Percentiles rank a stretch among this genome's conserved stretches.
Evolutionary conservation across 2,113 vertebrate genomes (phyloP).

Genomic region (Cariama cristata): DNA sequence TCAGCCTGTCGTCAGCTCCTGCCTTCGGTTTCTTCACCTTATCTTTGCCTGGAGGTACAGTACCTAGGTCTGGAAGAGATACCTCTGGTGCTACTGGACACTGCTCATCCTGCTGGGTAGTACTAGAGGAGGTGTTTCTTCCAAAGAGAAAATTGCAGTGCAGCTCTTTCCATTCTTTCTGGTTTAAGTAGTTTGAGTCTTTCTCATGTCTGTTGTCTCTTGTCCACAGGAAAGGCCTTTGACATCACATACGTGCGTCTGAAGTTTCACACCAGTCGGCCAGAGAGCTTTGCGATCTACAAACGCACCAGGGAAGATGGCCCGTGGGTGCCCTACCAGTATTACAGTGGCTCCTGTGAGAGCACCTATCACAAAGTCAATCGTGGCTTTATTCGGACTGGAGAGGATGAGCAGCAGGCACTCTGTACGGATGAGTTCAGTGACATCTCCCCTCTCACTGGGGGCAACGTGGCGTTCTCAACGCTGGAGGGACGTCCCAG

Average conservation of each 20-base stretch:
- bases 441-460: slow-evolving; percentile 96
- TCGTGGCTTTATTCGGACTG: slow-evolving; percentile 90
- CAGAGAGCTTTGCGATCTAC: slow-evolving; percentile 96
- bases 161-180: not conserved
- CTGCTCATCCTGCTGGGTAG: not conserved
- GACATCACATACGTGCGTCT: slow-evolving; percentile 97
- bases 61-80: not conserved
- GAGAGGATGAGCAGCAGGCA: slow-evolving; percentile 93
- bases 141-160: not conserved
- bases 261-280: slow-evolving; percentile 97
- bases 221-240: slow-evolving; percentile 88
- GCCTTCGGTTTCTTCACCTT: not conserved
- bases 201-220: not conserved
- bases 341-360: slow-evolving; percentile 96
- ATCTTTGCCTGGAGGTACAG: not conserved
- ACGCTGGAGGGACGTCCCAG: slow-evolving; percentile 94
- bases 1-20: not conserved
- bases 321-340: slow-evolving; percentile 94
- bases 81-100: not conserved
- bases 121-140: not conserved
- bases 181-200: not conserved
- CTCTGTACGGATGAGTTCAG: slow-evolving; percentile 98
- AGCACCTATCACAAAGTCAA: slow-evolving; percentile 88
- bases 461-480: slow-evolving; percentile 96
- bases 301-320: slow-evolving; percentile 87